A percentile compares a stretch with the other conserved stretches of the same genome.
phyloP scores from a whole-genome alignment of 2,113 vertebrate species.

The Microtus ochrogaster region DNA sequence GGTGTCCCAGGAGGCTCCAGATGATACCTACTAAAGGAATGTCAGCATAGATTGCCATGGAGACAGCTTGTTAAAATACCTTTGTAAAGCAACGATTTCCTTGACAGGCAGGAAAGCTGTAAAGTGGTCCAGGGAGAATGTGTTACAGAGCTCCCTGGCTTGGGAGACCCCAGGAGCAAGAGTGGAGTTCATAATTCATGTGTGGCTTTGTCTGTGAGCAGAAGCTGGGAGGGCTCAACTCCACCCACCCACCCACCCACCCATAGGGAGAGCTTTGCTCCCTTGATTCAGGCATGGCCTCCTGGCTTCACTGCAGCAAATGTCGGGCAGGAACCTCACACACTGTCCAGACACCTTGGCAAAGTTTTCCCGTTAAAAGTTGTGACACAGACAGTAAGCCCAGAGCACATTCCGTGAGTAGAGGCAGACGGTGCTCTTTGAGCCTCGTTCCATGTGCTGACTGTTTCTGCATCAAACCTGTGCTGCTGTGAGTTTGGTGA shows the following conservation, averaged over 20 bases:
- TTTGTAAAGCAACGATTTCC: neutral
- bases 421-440: neutral
- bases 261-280: accelerated
- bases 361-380: neutral
- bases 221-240: neutral
- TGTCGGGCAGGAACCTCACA: no score
- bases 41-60: neutral
- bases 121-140: neutral
- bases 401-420: neutral
- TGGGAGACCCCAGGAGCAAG: accelerated
- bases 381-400: neutral
- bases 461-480: neutral
- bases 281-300: neutral
- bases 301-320: accelerated
- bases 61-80: neutral
- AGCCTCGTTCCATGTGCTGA: neutral
- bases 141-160: neutral
- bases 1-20: neutral
- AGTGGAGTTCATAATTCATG: no score
- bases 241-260: no score
- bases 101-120: neutral
- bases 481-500: neutral
- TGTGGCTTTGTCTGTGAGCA: neutral
- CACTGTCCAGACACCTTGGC: neutral
- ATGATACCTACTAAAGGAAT: neutral